Base-by-base conservation (phyloP, 2,888 invertebrate species). In the Crocallis elinguaria region DNA sequence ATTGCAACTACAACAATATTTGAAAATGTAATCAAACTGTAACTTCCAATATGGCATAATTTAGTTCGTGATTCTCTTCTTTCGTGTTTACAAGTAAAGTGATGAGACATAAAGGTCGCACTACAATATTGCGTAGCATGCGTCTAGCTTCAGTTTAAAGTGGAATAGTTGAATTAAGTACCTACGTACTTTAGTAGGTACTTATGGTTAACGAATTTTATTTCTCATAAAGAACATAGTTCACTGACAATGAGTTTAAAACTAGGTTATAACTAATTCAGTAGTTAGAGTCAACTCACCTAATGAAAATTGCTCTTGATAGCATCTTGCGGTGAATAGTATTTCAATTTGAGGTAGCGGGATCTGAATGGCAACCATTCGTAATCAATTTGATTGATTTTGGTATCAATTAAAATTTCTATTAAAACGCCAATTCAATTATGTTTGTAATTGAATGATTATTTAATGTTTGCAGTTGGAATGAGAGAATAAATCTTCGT, bases 161-260 rank as follows among this genome's bases (percentile, higher is more conserved):
- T 81, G 76, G 68, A 80, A 80, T 79, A 79, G 79, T 81, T 81
- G 48, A 69, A 69, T 68, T 66, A 64, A 64, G 65, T 66, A 64
- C 55, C 69, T 73, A 73, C 55, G 69, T 73, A 73, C 74, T 71
- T 77, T 65, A 73, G 67, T 68, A 71, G 73, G 69, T 23, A 23
- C 5, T 66, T 27, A 69, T 65, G 73, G 67, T 71, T 70, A 71
- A 69, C 67, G 67, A 64, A 68, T 67, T 27, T n/a, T n/a, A n/a
- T n/a, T n/a, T n/a, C n/a, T n/a, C n/a, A n/a, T n/a, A n/a, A n/a
- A n/a, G n/a, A n/a, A n/a, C n/a, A n/a, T n/a, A n/a, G n/a, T n/a
- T n/a, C n/a, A n/a, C n/a, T n/a, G n/a, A n/a, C n/a, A n/a, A n/a
- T n/a, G n/a, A n/a, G n/a, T n/a, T n/a, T n/a, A n/a, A n/a, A n/a